These are phyloP conservation scores for Timema podura DNA, from an alignment of 2,888 invertebrate genomes.

Conservation along the genomic window DNA sequence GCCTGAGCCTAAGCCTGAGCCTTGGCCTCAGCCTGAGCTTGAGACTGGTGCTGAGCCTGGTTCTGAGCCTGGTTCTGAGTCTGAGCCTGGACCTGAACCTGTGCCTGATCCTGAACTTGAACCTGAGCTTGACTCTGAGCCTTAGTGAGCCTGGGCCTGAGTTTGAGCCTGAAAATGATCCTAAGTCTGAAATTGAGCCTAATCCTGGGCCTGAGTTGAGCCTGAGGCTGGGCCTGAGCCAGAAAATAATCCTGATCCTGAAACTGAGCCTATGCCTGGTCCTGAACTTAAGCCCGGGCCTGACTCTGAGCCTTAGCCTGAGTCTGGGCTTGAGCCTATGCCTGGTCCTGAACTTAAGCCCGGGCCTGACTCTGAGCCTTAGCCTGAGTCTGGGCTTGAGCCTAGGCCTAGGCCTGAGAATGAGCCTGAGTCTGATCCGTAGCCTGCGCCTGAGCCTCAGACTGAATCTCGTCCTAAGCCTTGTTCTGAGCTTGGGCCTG, in stretches of 20 bases:
- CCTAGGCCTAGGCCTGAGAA: conserved; percentile 12
- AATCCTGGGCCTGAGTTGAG: conserved; percentile 23
- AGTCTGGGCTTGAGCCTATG: not conserved
- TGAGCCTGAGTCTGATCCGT: not conserved
- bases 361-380: not conserved
- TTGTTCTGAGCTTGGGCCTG: conserved; percentile 10
- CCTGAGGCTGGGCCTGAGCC: conserved; percentile 31
- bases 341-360: no score
- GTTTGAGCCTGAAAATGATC: conserved; percentile 2
- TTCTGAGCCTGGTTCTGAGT: conserved; percentile 32
- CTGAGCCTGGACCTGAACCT: conserved; percentile 25
- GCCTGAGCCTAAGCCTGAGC: not conserved
- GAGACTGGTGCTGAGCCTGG: conserved; percentile 34
- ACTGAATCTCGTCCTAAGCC: not conserved
- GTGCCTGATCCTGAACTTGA: conserved; percentile 31
- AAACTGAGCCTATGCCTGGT: not conserved
- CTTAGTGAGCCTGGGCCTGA: conserved; percentile 15
- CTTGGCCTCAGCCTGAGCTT: not conserved
- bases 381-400: not conserved
- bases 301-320: not conserved
- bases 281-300: conserved; percentile 7
- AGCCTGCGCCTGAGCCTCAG: no score
- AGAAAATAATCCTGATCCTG: conserved; percentile 33
- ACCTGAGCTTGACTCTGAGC: conserved; percentile 33
- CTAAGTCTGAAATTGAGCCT: not conserved